Evolutionary conservation across 92 coral and sea anemone species (phyloP).

Genomic region (Phymanthus crucifer): DNA sequence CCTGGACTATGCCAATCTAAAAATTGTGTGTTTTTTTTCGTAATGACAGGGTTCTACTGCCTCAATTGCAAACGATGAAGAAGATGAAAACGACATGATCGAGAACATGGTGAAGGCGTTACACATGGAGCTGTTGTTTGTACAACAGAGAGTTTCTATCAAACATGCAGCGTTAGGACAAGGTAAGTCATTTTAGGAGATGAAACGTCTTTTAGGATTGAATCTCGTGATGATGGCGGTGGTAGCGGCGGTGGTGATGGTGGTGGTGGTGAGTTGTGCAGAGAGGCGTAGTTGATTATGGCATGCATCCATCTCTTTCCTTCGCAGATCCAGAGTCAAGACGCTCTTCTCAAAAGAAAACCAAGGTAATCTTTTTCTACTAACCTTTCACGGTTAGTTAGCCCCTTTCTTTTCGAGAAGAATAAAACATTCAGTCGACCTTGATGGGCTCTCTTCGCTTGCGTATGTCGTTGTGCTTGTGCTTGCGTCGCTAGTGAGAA

Average conservation of each 20-base stretch:
- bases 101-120: slow-evolving; percentile 66
- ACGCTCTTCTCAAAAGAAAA: slow-evolving; percentile 1
- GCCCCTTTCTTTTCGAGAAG: no score
- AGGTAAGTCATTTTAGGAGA: slow-evolving; percentile 29
- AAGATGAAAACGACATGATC: not conserved
- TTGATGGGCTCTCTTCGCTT: no score
- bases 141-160: slow-evolving; percentile 73
- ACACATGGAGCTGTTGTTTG: slow-evolving; percentile 89
- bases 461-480: no score
- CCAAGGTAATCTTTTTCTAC: not conserved
- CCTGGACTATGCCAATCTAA: not conserved
- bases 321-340: slow-evolving; percentile 28
- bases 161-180: slow-evolving; percentile 63
- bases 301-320: not conserved
- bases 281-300: not conserved
- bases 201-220: not conserved
- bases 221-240: not conserved
- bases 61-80: not conserved
- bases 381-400: not conserved
- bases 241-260: not conserved
- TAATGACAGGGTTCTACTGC: not conserved
- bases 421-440: no score
- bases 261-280: not conserved
- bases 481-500: no score
- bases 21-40: not conserved